Evolutionary conservation across 1,140 invertebrate genomes (phyloP).

Genomic region (Neoseiulus cucumeris): DNA sequence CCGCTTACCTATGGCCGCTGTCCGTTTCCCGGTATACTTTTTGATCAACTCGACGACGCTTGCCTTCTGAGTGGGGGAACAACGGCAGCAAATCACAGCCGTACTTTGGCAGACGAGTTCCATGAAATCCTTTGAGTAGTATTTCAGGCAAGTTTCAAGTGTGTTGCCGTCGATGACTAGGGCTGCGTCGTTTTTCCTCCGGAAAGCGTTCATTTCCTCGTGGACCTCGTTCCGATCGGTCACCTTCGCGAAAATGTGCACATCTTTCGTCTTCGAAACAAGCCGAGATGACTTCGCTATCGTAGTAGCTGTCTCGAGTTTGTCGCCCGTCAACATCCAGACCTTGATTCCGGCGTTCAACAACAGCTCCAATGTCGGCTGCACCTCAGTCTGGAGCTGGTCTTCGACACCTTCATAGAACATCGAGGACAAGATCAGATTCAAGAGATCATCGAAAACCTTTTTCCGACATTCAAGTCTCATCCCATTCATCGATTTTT

Average conservation of each 20-base stretch:
- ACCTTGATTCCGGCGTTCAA: conserved; percentile 89
- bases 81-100: conserved; percentile 70
- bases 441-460: too few species aligned
- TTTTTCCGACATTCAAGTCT: too few species aligned
- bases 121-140: conserved; percentile 86
- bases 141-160: conserved; percentile 76
- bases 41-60: conserved; percentile 78
- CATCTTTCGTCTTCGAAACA: conserved; percentile 52
- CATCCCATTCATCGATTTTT: too few species aligned
- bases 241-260: conserved; percentile 56
- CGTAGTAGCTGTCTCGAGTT: conserved; percentile 92
- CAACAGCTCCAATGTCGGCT: conserved; percentile 71
- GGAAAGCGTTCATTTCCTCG: conserved; percentile 67
- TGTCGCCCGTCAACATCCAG: conserved; percentile 99
- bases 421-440: too few species aligned
- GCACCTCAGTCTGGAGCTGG: conserved; percentile 62
- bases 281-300: conserved; percentile 82
- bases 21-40: conserved; percentile 57
- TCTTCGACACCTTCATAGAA: conserved; percentile 57
- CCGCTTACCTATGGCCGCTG: conserved; percentile 26
- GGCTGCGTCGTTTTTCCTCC: conserved; percentile 65
- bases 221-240: conserved; percentile 64
- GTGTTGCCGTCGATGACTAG: conserved; percentile 81
- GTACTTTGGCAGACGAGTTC: conserved; percentile 75
- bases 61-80: conserved; percentile 97